Evolutionary conservation across 1,140 invertebrate species (phyloP).

Genomic region (Dendrolimus kikuchii): DNA sequence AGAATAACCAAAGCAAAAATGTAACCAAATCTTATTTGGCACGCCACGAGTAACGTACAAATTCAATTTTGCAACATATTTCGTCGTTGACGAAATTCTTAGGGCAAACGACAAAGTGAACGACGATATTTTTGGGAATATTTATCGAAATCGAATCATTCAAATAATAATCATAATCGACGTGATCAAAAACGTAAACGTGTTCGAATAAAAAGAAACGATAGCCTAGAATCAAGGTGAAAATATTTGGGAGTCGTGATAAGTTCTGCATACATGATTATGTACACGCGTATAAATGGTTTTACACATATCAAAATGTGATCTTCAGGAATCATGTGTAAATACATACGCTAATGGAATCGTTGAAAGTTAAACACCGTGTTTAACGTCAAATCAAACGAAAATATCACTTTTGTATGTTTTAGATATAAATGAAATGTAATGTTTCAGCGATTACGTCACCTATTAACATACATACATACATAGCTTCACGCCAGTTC

Average conservation of each 20-base stretch:
- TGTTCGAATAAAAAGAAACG: too few species aligned
- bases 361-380: slow-evolving; percentile 21
- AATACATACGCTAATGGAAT: slow-evolving; percentile 23
- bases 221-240: too few species aligned
- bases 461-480: too few species aligned
- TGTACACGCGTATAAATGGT: neutral
- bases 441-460: too few species aligned
- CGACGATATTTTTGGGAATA: too few species aligned
- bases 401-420: slow-evolving; percentile 6
- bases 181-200: too few species aligned
- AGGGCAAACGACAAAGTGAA: too few species aligned
- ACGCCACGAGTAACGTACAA: slow-evolving; percentile 5
- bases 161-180: too few species aligned
- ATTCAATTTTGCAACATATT: neutral
- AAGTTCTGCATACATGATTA: too few species aligned
- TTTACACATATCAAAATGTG: slow-evolving; percentile 4
- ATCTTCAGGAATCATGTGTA: slow-evolving; percentile 43
- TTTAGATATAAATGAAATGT: too few species aligned
- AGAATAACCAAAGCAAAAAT: slow-evolving; percentile 1
- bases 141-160: neutral
- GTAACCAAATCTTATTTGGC: slow-evolving; percentile 19
- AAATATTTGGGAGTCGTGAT: too few species aligned
- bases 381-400: slow-evolving; percentile 12
- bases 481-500: too few species aligned
- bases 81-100: neutral